These are phyloP conservation scores for Spodoptera littoralis DNA, from an alignment of 2,888 invertebrate genomes.

Conservation along the genomic window DNA sequence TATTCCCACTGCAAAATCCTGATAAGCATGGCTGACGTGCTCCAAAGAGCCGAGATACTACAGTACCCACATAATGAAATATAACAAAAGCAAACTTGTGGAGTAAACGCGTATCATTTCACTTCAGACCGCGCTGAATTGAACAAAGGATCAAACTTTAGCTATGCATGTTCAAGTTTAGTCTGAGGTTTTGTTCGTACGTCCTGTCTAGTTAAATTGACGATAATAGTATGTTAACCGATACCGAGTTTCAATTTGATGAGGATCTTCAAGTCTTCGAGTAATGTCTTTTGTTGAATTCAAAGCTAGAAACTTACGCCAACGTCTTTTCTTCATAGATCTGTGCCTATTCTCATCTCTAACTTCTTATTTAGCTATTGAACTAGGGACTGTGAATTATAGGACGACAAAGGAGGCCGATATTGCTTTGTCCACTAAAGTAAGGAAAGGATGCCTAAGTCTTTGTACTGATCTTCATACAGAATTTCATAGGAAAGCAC, in stretches of 20 bases:
- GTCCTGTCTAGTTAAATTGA: slow-evolving; percentile 27
- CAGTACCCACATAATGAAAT: slow-evolving; percentile 15
- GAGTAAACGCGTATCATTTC: slow-evolving; percentile 47
- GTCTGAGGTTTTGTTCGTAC: slow-evolving; percentile 24
- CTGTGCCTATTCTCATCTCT: too few species aligned
- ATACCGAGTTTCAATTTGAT: slow-evolving; percentile 32
- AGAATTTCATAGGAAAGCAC: too few species aligned
- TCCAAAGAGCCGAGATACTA: too few species aligned
- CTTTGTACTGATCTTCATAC: too few species aligned
- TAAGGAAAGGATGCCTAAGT: too few species aligned
- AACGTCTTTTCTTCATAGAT: too few species aligned
- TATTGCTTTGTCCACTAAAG: too few species aligned
- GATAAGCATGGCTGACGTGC: slow-evolving; percentile 7
- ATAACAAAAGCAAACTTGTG: slow-evolving; percentile 33
- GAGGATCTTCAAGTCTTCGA: slow-evolving; percentile 20
- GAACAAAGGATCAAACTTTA: slow-evolving; percentile 50
- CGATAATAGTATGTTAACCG: slow-evolving; percentile 24
- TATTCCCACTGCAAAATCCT: slow-evolving; percentile 2
- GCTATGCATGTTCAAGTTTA: slow-evolving; percentile 38
- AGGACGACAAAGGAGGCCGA: too few species aligned
- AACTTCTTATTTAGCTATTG: too few species aligned
- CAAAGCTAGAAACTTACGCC: too few species aligned
- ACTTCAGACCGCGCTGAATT: slow-evolving; percentile 28
- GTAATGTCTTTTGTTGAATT: too few species aligned
- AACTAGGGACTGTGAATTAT: too few species aligned